These are phyloP conservation scores for Chionodraco myersi DNA, from an alignment of 2,113 vertebrate species.

Conservation along the genomic window DNA sequence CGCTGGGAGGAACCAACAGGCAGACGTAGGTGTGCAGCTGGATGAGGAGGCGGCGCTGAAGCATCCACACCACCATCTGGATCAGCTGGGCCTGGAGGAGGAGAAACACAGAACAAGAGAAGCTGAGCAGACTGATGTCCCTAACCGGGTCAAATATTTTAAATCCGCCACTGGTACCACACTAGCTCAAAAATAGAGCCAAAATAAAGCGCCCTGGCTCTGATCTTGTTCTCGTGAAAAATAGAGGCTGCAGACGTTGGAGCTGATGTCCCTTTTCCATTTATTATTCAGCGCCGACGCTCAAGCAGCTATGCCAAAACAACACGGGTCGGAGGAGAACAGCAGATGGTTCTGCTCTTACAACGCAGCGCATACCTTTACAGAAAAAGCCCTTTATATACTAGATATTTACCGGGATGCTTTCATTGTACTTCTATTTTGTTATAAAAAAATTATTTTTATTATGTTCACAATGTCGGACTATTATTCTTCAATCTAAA, in stretches of 20 bases:
- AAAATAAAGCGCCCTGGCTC: conserved; percentile 10
- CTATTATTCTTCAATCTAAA: not conserved
- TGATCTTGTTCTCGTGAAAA: conserved; percentile 66
- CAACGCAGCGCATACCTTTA: conserved; percentile 1
- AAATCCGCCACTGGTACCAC: not conserved
- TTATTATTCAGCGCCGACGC: conserved; percentile 58
- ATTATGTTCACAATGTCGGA: not conserved
- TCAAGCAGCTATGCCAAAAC: conserved; percentile 39
- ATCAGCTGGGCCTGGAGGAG: conserved; percentile 92
- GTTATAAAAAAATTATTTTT: not conserved
- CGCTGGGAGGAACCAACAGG: conserved; percentile 90
- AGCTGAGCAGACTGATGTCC: not conserved
- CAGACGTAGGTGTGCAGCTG: conserved; percentile 97
- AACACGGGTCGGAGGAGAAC: not conserved
- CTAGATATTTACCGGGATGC: not conserved
- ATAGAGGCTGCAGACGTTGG: conserved; percentile 39
- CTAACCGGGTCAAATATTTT: conserved; percentile 31
- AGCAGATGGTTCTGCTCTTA: conserved; percentile 36
- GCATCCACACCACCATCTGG: conserved; percentile 99
- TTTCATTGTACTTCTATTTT: not conserved
- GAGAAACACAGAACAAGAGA: conserved; percentile 1
- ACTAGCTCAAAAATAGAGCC: conserved; percentile 43
- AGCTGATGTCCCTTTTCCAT: conserved; percentile 51
- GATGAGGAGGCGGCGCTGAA: conserved; percentile 92
- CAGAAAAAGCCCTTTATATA: not conserved